These are phyloP conservation scores for Trichosurus vulpecula DNA, from an alignment of 2,797 vertebrate species.

Conservation along the genomic window DNA sequence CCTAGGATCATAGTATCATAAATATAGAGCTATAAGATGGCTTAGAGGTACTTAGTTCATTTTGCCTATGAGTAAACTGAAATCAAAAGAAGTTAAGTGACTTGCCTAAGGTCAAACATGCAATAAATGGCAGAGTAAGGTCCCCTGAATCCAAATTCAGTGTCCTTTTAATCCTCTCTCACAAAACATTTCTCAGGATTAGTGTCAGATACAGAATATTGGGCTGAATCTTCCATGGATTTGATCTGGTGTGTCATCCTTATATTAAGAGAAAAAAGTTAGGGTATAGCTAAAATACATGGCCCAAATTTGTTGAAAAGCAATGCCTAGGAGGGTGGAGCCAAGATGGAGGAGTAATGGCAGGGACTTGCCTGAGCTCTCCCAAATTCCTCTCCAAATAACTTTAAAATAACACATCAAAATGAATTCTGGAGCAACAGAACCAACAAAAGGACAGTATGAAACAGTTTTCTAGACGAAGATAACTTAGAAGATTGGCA, in stretches of 20 bases:
- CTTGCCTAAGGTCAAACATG: not conserved
- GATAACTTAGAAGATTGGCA: not conserved
- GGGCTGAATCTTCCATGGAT: not conserved
- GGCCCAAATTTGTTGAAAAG: not conserved
- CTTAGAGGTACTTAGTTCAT: not conserved
- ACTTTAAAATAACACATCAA: not conserved
- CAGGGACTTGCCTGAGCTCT: not conserved
- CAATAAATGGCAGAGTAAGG: not conserved
- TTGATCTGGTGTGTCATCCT: not conserved
- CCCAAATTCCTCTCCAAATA: not conserved
- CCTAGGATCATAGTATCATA: not conserved
- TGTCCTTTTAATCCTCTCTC: not conserved
- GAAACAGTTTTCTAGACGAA: not conserved
- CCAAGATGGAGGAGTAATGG: not conserved
- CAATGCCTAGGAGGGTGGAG: not conserved
- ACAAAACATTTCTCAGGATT: slow-evolving; percentile 1
- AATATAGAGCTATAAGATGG: not conserved
- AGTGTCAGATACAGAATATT: not conserved
- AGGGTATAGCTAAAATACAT: not conserved
- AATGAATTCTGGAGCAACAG: not conserved
- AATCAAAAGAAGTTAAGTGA: not conserved
- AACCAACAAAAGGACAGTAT: not conserved
- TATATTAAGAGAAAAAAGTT: slow-evolving; percentile 12
- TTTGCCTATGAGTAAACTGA: not conserved
- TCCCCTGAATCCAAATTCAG: not conserved